Conservation (phyloP, 2,888 invertebrate genomes). For the Lypha dubia region DNA sequence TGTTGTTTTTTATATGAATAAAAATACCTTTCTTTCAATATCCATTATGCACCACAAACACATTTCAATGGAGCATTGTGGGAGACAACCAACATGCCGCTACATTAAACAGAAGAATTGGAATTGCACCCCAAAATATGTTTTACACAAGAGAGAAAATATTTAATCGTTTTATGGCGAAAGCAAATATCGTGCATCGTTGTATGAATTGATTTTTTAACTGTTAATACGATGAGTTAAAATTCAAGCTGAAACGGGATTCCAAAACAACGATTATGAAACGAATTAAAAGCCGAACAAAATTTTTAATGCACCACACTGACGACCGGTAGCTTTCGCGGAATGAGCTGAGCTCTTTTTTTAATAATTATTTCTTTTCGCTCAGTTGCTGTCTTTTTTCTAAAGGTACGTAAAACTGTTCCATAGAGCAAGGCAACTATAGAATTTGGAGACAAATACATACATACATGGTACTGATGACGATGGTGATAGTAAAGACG, state of each 20-base stretch:
- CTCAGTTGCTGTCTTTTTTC: constrained; percentile 5
- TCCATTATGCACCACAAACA: constrained; percentile 30
- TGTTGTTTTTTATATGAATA: not conserved
- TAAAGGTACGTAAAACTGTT: constrained; percentile 22
- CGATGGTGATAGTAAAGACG: constrained; percentile 23
- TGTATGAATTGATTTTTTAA: constrained; percentile 73
- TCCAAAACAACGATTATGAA: constrained; percentile 39
- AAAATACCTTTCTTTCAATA: constrained; percentile 23
- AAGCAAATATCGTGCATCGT: constrained; percentile 60
- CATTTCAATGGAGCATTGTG: constrained; percentile 26
- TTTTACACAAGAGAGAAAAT: constrained; percentile 34
- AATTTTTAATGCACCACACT: constrained; percentile 44
- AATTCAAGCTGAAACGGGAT: not conserved
- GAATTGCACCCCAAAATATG: constrained; percentile 49
- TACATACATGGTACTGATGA: not conserved
- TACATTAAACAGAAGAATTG: constrained; percentile 27
- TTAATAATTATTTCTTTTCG: constrained; percentile 11
- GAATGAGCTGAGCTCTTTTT: constrained; percentile 34
- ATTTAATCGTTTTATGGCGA: constrained; percentile 58
- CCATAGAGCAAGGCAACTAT: constrained; percentile 15
- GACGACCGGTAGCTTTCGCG: constrained; percentile 49
- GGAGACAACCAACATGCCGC: constrained; percentile 36
- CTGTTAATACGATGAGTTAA: constrained; percentile 45
- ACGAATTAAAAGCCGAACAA: constrained; percentile 18
- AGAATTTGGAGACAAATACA: constrained; percentile 44